These are phyloP conservation scores for Argyresthia goedartella DNA, from an alignment of 2,888 invertebrate genomes.

Conservation along the genomic window DNA sequence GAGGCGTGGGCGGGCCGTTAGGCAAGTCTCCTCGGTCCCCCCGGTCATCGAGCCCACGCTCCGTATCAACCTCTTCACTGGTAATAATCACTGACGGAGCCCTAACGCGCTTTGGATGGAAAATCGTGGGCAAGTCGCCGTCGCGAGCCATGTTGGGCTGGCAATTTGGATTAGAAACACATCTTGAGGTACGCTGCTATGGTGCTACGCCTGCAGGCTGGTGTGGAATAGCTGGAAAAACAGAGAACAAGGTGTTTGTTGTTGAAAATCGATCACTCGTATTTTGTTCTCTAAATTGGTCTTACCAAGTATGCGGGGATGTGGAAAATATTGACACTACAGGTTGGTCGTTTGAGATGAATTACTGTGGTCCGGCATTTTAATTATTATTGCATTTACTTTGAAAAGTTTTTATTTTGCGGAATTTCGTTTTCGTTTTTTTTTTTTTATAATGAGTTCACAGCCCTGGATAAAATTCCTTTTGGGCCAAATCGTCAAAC, in stretches of 20 bases:
- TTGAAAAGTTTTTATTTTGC: too few species aligned
- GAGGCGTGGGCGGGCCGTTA: constrained; percentile 60
- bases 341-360: too few species aligned
- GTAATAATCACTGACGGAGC: constrained; percentile 80
- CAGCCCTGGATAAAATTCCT: too few species aligned
- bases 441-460: too few species aligned
- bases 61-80: constrained; percentile 69
- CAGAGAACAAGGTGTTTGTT: constrained; percentile 1
- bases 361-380: too few species aligned
- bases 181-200: neutral
- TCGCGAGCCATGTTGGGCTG: constrained; percentile 72
- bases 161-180: neutral
- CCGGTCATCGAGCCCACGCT: constrained; percentile 39
- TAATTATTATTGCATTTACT: too few species aligned
- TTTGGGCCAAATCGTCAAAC: too few species aligned
- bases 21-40: constrained; percentile 33
- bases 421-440: too few species aligned
- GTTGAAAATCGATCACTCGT: constrained; percentile 1
- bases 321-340: too few species aligned
- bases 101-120: constrained; percentile 80
- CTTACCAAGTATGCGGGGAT: too few species aligned
- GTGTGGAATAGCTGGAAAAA: neutral
- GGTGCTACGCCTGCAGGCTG: neutral
- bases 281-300: neutral
- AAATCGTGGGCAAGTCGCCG: constrained; percentile 85